Evolutionary conservation across 2,797 vertebrate species (phyloP).

Genomic region (Alcedo quadribrachys): DNA sequence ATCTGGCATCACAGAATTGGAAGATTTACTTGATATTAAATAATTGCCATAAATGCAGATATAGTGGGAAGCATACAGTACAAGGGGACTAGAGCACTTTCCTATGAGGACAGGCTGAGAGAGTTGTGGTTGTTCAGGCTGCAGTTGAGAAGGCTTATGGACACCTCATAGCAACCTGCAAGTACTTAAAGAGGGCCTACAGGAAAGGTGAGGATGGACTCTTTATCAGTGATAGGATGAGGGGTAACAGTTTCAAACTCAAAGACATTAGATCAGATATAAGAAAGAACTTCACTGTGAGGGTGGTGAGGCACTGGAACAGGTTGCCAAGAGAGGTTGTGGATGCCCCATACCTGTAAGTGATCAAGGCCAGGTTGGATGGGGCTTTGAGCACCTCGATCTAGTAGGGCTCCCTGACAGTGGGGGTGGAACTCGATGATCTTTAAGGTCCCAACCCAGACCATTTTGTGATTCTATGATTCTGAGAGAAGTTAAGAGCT

Average conservation of each 20-base stretch:
- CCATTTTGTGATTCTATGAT: too few relatives aligned
- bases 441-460: background rate
- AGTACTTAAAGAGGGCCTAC: background rate
- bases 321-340: background rate
- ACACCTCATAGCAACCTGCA: background rate
- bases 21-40: background rate
- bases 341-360: background rate
- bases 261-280: background rate
- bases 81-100: too few relatives aligned
- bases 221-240: background rate
- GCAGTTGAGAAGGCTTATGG: background rate
- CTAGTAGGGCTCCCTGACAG: background rate
- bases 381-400: background rate
- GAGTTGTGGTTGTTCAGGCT: background rate
- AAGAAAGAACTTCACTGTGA: background rate
- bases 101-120: background rate
- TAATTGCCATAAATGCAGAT: constrained; percentile 32
- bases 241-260: background rate
- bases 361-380: background rate
- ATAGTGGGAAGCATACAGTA: background rate
- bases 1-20: background rate
- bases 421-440: too few relatives aligned
- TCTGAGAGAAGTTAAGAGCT: background rate
- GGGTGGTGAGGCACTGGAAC: background rate
- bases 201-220: background rate